Evolutionary conservation across 2,113 vertebrate species (phyloP).

Genomic region (Machaerirhynchus nigripectus): DNA sequence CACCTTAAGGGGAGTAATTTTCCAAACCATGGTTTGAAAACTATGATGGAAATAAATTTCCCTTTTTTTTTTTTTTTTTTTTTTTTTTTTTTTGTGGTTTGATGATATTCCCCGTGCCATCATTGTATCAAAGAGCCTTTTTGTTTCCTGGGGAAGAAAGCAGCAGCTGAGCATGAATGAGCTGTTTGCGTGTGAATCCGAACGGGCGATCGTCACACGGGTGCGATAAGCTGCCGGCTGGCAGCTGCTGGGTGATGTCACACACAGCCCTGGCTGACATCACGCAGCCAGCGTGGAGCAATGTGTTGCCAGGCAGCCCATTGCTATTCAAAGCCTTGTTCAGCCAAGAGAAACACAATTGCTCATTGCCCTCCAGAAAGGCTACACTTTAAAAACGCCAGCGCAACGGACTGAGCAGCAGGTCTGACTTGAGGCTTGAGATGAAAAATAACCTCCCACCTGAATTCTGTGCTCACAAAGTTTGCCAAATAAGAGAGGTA

Average conservation of each 20-base stretch:
- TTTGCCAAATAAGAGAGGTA: not conserved
- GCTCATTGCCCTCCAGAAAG: not conserved
- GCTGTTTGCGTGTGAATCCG: not conserved
- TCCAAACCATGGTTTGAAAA: not conserved
- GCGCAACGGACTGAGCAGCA: not conserved
- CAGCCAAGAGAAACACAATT: not conserved
- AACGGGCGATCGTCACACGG: not conserved
- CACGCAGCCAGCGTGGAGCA: not conserved
- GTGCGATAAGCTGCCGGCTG: not conserved
- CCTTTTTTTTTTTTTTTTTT: not conserved
- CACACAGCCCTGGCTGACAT: not conserved
- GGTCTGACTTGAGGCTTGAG: not conserved
- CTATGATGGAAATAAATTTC: not conserved
- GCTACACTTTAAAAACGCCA: not conserved
- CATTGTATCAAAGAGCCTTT: not conserved
- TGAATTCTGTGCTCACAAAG: not conserved
- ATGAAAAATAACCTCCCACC: not conserved
- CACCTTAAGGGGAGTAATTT: not conserved
- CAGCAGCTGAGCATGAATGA: constrained; percentile 26
- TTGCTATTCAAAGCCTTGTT: not conserved
- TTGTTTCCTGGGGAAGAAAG: not conserved
- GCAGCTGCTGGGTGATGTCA: constrained; percentile 46
- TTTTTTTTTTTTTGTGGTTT: not conserved
- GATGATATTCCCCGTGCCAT: not conserved
- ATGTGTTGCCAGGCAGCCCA: not conserved